Conservation (phyloP, 2,113 vertebrate genomes). For the Mellivora capensis region DNA sequence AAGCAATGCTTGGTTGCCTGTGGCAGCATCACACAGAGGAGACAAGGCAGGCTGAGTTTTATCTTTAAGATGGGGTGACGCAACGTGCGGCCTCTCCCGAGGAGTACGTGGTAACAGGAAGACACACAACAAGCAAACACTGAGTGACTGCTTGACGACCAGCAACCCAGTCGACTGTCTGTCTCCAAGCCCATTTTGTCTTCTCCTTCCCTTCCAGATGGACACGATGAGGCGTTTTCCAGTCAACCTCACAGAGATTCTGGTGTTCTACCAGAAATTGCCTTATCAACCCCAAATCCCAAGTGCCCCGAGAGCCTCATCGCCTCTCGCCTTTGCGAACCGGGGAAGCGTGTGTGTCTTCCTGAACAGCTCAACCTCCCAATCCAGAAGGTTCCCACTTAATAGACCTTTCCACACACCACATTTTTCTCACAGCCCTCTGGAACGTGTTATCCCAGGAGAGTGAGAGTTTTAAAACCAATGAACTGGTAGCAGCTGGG, state of each 20-base stretch:
- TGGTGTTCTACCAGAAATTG: neutral
- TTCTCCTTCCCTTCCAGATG: slow-evolving; percentile 7
- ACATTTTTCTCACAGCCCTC: neutral
- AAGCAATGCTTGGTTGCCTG: neutral
- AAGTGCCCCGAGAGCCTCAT: neutral
- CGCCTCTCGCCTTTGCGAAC: neutral
- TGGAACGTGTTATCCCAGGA: slow-evolving; percentile 13
- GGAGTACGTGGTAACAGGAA: slow-evolving; percentile 45
- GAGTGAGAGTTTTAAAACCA: slow-evolving; percentile 30
- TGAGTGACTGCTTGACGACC: slow-evolving; percentile 20
- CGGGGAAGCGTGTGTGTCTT: neutral
- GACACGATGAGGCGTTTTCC: neutral
- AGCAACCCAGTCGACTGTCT: neutral
- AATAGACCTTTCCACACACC: slow-evolving; percentile 17
- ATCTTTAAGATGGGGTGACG: slow-evolving; percentile 48
- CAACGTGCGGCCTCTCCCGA: slow-evolving; percentile 7
- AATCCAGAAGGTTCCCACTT: neutral
- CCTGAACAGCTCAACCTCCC: neutral
- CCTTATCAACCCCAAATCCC: neutral
- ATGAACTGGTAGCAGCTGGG: slow-evolving; percentile 7
- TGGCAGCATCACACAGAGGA: neutral
- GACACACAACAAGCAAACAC: slow-evolving; percentile 4
- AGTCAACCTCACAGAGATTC: neutral
- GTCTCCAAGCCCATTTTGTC: neutral
- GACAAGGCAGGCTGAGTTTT: slow-evolving; percentile 36